Conservation (phyloP, 2,797 vertebrate species). For the Myotis pilosus region DNA sequence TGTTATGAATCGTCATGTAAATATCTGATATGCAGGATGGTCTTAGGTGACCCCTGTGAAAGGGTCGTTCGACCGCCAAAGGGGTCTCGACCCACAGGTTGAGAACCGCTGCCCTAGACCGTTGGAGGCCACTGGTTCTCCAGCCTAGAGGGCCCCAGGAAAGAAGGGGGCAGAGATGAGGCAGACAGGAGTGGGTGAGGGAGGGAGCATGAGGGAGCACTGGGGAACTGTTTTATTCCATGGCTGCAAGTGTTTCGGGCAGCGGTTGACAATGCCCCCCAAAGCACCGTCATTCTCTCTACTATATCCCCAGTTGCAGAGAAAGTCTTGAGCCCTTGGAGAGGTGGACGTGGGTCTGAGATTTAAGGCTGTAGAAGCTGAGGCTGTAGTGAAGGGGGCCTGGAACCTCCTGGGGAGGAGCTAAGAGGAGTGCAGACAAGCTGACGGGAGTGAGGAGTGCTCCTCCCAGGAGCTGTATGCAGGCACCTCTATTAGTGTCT, state of each 20-base stretch:
- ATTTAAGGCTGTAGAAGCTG: background rate
- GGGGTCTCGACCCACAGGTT: too few relatives aligned
- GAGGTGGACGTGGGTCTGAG: background rate
- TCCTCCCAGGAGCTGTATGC: background rate
- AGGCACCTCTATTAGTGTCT: background rate
- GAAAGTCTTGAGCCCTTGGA: conserved; percentile 53
- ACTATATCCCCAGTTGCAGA: background rate
- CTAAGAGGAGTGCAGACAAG: background rate
- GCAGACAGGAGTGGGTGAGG: background rate
- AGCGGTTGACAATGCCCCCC: background rate
- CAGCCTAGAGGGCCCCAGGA: background rate
- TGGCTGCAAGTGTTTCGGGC: background rate
- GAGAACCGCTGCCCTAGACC: background rate
- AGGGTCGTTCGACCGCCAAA: too few relatives aligned
- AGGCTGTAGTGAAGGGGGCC: background rate
- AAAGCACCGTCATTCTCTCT: conserved; percentile 27
- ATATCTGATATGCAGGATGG: too few relatives aligned
- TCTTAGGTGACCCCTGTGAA: too few relatives aligned
- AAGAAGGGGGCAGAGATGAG: background rate
- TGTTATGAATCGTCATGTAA: too few relatives aligned
- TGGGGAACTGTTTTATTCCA: background rate
- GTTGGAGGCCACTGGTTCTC: background rate
- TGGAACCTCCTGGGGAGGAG: background rate
- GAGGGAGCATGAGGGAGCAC: background rate
- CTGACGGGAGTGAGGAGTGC: background rate